phyloP scores from a whole-genome alignment of 2,113 vertebrate genomes.

The Scomber scombrus region DNA sequence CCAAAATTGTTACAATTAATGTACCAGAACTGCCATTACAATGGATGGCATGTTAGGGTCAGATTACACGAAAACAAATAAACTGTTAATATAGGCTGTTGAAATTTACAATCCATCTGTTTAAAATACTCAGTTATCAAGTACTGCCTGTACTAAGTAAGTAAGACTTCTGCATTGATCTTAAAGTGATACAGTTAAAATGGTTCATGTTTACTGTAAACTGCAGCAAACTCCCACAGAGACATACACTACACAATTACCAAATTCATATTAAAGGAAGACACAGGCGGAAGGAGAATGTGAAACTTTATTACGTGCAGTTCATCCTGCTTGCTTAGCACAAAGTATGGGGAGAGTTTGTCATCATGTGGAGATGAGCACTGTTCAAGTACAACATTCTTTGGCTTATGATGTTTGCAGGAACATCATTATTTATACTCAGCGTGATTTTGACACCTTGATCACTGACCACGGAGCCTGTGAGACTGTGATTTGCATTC shows the following conservation, averaged over 20 bases:
- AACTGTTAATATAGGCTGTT: not conserved
- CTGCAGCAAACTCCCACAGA: too few species aligned
- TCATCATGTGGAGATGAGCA: constrained; percentile 15
- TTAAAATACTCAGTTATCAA: constrained; percentile 25
- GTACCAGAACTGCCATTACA: constrained; percentile 30
- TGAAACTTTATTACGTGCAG: not conserved
- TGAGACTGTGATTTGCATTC: constrained; percentile 59
- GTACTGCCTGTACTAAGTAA: not conserved
- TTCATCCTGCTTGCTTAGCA: constrained; percentile 1
- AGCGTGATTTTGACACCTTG: constrained; percentile 38
- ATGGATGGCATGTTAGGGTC: constrained; percentile 38
- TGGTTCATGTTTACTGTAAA: too few species aligned
- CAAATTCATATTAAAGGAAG: not conserved
- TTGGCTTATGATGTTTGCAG: constrained; percentile 33
- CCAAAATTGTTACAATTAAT: constrained; percentile 49
- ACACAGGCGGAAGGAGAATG: not conserved
- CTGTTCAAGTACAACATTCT: constrained; percentile 31
- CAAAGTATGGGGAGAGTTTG: constrained; percentile 4
- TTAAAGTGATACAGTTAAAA: not conserved
- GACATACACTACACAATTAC: not conserved
- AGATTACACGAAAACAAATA: constrained; percentile 29
- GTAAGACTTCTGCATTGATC: not conserved
- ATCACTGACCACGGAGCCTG: constrained; percentile 52
- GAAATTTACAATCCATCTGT: constrained; percentile 4
- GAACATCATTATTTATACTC: constrained; percentile 58